Base-by-base conservation (phyloP, 2,797 vertebrate genomes). In the Kryptopterus vitreolus region DNA sequence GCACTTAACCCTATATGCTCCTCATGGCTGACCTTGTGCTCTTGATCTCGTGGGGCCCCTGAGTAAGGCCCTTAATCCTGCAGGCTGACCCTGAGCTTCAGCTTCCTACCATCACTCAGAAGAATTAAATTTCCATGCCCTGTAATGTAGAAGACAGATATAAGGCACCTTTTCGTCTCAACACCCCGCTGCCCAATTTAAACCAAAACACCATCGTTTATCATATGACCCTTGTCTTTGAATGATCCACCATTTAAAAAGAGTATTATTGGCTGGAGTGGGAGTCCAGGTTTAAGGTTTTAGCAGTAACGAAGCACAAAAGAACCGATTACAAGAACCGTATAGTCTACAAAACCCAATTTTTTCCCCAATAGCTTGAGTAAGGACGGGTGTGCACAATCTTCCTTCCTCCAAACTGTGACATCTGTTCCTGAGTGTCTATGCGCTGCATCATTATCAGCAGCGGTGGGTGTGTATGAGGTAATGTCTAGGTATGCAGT, bases 401-500 rank as follows among this genome's bases (percentile, higher is more conserved):
- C 20, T 0, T 26, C 24, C 61, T 24, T 15, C 20, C 16, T 22
- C 20, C 16, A 29, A 48, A 26, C 24, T 31, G 24, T 12, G 7
- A 55, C 50, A 77, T 38, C 22, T 77, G 62, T 77, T 35, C 62
- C 1, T 57, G 15, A 3, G 38, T 57, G 46, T 33, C 16, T 7
- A 59, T 43, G 55, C 43, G 53, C 33, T 57, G 52, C 52, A 74
- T 74, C 71, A 74, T 58, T 16, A 58, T 20, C 61, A 26, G 66
- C 48, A 66, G 48, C 20, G 33, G 53, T 73, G 22, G 12, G 53
- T 43, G 35, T 43, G 71, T 26, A 57, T 73, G 52, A 74, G n/a
- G n/a, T 11, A 43, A 58, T n/a, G n/a, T 74, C 53, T 74, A 58
- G 33, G 76, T 53, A 77, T 52, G 29, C 10, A 18, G 24, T 61